Evolutionary conservation across 37 sponge, comb jelly and placozoan species (phyloP).

Genomic region (Geodia barretti): DNA sequence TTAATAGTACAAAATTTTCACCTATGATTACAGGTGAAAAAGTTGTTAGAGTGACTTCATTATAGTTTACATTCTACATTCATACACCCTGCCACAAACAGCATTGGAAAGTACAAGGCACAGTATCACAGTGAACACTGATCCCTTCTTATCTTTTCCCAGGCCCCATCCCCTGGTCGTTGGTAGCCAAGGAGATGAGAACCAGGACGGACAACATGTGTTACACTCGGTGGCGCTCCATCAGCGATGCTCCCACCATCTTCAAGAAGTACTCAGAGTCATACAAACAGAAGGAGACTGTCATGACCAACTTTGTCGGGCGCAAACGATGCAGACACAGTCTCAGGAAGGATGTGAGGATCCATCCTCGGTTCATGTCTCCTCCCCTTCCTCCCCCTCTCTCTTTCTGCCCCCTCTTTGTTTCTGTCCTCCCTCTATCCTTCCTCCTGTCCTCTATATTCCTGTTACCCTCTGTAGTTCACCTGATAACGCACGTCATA

Average conservation of each 20-base stretch:
- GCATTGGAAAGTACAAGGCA: not conserved
- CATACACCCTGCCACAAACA: too few relatives aligned
- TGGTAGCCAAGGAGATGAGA: slow-evolving; percentile 14
- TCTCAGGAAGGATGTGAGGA: not conserved
- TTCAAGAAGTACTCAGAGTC: not conserved
- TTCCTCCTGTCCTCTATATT: too few relatives aligned
- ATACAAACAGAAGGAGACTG: not conserved
- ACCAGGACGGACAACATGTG: slow-evolving; percentile 39
- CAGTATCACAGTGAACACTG: not conserved
- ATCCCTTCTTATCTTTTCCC: not conserved
- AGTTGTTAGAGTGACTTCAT: not conserved
- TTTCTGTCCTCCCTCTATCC: too few relatives aligned
- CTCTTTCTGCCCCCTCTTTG: too few relatives aligned
- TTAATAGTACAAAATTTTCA: too few relatives aligned
- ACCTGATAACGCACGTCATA: too few relatives aligned
- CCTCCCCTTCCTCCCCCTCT: too few relatives aligned
- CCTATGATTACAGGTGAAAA: not conserved
- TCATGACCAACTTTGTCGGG: not conserved
- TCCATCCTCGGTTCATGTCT: too few relatives aligned
- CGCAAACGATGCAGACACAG: not conserved
- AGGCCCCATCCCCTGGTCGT: slow-evolving; percentile 24
- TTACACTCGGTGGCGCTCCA: slow-evolving; percentile 2
- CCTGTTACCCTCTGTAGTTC: too few relatives aligned
- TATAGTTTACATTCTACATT: not conserved
- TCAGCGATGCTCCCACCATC: slow-evolving; percentile 8